These are phyloP conservation scores for Coturnix japonica DNA, from an alignment of 2,113 vertebrate species.

Conservation along the genomic window DNA sequence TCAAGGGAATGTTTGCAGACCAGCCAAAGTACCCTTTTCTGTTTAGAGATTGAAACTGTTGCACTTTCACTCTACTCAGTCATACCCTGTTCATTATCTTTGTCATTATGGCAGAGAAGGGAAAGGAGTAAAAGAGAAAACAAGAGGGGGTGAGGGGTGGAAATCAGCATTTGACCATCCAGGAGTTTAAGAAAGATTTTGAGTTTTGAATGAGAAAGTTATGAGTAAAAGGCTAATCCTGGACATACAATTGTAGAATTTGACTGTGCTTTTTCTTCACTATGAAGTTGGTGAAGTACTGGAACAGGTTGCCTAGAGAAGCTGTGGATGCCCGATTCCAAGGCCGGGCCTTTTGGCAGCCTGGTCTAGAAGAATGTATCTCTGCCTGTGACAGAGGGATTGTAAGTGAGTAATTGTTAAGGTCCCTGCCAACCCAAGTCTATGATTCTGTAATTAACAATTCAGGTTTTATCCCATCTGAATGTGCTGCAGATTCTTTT, in stretches of 20 bases:
- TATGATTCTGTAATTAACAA: not conserved
- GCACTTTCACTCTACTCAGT: not conserved
- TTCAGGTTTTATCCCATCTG: not conserved
- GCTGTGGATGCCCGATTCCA: not conserved
- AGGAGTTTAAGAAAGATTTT: not conserved
- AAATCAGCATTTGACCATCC: not conserved
- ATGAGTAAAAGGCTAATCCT: not conserved
- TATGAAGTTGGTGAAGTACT: not conserved
- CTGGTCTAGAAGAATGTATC: not conserved
- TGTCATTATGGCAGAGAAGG: not conserved
- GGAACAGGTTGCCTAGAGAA: not conserved
- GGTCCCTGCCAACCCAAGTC: not conserved
- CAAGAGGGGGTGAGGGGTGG: too few relatives aligned
- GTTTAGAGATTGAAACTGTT: not conserved
- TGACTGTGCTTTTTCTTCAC: not conserved
- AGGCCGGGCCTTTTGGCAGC: not conserved
- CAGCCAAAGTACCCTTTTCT: fast-evolving
- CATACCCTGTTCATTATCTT: fast-evolving
- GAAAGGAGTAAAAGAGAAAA: not conserved
- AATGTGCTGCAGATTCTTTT: not conserved
- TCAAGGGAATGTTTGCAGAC: not conserved
- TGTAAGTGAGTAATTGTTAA: not conserved
- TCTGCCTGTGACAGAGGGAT: not conserved
- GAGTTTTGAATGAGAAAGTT: not conserved
- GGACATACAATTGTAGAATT: not conserved